phyloP scores from a whole-genome alignment of 2,113 vertebrate species.

The Anthoscopus minutus region DNA sequence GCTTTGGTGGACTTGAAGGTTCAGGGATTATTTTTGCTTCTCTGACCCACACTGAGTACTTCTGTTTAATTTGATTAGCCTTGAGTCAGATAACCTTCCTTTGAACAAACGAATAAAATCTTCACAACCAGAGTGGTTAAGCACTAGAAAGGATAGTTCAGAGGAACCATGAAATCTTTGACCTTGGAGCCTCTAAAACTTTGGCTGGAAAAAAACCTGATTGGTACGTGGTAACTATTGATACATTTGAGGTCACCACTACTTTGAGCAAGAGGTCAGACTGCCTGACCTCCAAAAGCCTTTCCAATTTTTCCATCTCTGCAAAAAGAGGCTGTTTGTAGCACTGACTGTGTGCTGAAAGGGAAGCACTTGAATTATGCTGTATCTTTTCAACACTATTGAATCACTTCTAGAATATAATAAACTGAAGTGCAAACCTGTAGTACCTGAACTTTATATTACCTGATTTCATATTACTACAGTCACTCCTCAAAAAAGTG shows the following conservation, averaged over 20 bases:
- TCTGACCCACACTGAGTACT: background rate
- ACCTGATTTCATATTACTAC: slow-evolving; percentile 45
- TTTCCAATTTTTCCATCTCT: background rate
- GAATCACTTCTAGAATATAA: slow-evolving; percentile 55
- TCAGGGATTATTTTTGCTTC: background rate
- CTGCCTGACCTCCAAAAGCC: background rate
- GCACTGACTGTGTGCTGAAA: background rate
- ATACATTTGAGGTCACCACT: background rate
- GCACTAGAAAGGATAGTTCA: background rate
- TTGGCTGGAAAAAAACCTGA: background rate
- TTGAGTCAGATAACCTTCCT: background rate
- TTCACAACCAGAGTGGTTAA: background rate
- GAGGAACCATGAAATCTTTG: background rate
- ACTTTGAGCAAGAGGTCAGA: background rate
- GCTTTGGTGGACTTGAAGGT: background rate
- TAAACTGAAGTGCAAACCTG: slow-evolving; percentile 44
- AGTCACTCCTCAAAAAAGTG: slow-evolving; percentile 43
- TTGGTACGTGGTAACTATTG: no score
- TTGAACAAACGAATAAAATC: background rate
- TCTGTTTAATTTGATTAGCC: background rate
- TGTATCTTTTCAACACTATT: background rate
- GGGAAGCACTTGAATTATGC: slow-evolving; percentile 41
- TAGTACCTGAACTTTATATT: slow-evolving; percentile 64
- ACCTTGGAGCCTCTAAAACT: background rate
- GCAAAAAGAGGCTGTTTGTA: background rate